Percentiles rank a stretch among this genome's conserved stretches.
Conservation (phyloP, 2,797 vertebrate species). For the Phaenicophaeus curvirostris region DNA sequence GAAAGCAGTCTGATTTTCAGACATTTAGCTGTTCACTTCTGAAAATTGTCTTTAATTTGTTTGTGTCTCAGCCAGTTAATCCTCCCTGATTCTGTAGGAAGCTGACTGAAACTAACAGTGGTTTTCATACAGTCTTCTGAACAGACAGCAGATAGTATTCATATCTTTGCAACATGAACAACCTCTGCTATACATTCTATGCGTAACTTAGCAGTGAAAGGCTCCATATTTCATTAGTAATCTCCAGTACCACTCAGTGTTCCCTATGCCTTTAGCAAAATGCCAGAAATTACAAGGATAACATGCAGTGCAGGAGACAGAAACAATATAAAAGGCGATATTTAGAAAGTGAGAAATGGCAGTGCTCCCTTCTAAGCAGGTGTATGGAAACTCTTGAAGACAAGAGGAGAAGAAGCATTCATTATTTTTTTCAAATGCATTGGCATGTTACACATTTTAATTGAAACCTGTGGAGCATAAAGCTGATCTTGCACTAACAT, state of each 20-base stretch:
- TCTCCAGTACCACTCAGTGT: neutral
- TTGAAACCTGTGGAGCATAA: slow-evolving; percentile 56
- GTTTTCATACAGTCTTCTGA: neutral
- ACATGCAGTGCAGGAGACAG: neutral
- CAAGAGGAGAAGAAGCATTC: neutral
- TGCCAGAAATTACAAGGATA: slow-evolving; percentile 16
- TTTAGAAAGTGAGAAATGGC: neutral
- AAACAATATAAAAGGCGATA: neutral
- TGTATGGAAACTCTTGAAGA: slow-evolving; percentile 1
- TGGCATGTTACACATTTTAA: slow-evolving; percentile 27
- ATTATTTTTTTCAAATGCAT: neutral
- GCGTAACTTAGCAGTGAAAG: neutral
- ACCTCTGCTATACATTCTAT: neutral
- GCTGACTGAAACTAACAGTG: neutral
- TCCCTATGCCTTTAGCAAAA: neutral
- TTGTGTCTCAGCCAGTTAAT: neutral
- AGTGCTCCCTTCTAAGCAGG: neutral
- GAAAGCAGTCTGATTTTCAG: neutral
- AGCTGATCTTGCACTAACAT: slow-evolving; percentile 48
- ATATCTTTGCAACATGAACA: neutral
- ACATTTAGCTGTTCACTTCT: accelerated
- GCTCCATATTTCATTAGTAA: neutral
- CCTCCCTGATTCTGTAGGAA: neutral
- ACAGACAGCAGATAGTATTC: neutral
- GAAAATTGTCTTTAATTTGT: neutral